Evolutionary conservation across 2,888 invertebrate genomes (phyloP).

Genomic region (Anoncus sp.): DNA sequence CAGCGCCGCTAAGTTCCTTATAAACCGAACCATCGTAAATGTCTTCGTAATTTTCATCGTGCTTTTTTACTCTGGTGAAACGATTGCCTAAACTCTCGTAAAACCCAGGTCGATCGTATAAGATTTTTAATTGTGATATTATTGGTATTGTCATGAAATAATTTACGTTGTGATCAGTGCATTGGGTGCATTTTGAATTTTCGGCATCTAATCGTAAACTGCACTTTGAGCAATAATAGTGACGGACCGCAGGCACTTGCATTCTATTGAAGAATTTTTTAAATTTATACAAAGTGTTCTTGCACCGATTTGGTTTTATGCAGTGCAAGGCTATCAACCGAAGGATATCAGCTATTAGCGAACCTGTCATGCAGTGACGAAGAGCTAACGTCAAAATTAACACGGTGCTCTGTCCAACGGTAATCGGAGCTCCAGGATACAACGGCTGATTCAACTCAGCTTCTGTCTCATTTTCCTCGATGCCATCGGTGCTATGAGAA

Average conservation of each 20-base stretch:
- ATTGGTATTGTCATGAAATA: conserved; percentile 47
- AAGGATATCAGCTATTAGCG: conserved; percentile 45
- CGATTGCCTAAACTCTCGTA: conserved; percentile 17
- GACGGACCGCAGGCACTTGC: background rate
- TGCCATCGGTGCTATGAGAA: too few species aligned
- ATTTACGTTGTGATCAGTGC: too few species aligned
- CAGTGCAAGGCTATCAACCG: conserved; percentile 36
- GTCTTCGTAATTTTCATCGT: conserved; percentile 12
- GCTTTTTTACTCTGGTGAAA: conserved; percentile 2
- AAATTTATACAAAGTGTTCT: conserved; percentile 42
- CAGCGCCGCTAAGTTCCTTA: background rate
- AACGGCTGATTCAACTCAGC: too few species aligned
- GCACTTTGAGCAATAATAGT: conserved; percentile 30
- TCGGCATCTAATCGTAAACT: background rate
- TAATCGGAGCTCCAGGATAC: too few species aligned
- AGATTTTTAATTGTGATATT: conserved; percentile 31
- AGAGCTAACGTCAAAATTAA: too few species aligned
- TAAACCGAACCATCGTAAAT: conserved; percentile 37
- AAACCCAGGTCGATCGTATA: conserved; percentile 30
- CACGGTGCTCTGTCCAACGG: too few species aligned
- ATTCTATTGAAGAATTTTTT: conserved; percentile 28
- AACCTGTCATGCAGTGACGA: too few species aligned
- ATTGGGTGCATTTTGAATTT: background rate
- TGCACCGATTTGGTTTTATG: conserved; percentile 1
- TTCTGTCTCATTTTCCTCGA: too few species aligned